Evolutionary conservation across 2,113 vertebrate genomes (phyloP), one percentile per base, ranked within the genome.

Genomic region (Mirza zaza): DNA sequence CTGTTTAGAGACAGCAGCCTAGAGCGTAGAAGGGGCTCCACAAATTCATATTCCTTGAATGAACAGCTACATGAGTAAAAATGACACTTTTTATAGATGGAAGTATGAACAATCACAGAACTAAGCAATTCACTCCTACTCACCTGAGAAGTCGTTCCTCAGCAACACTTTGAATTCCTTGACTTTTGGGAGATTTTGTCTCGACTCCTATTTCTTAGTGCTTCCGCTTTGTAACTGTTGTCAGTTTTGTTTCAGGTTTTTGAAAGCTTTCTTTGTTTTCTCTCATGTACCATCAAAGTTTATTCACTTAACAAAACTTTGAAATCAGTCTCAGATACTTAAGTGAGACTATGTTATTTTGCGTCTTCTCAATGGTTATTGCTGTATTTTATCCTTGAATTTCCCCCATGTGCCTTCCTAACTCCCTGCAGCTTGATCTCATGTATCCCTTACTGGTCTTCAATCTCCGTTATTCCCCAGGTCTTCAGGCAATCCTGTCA

Each of bases 241-340:
- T 63, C 52, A 61, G 32, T 61, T 48, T 86, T 79, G 11, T 85
- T 61, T 86, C 18, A 82, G 55, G 42, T 57, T 82, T 25, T 76
- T 88, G 67, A 82, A 6, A 73, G 52, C 42, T 87, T 85, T 86
- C 23, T 61, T 59, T 70, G 15, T 68, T 79, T 88, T n/a, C 32
- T 95, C 55, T 94, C 27, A 70, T 84, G 55, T 79, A 8, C 27
- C 90, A 36, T 86, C 68, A 83, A 92, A 86, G 45, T 86, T 50
- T 88, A 39, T 71, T 93, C 68, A 83, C 32, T 83, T 55, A 17
- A 17, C 42, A 52, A 68, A 87, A 67, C 25, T 80, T 76, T 94
- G 55, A 92, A 95, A 57, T 92, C 18, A 59, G 59, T 63, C 32
- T 83, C 21, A 59, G 48, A 34, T 4, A 45, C 12, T 11, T 86